These are phyloP conservation scores for Kradibia gibbosae DNA, from an alignment of 1,140 invertebrate genomes.

Conservation along the genomic window DNA sequence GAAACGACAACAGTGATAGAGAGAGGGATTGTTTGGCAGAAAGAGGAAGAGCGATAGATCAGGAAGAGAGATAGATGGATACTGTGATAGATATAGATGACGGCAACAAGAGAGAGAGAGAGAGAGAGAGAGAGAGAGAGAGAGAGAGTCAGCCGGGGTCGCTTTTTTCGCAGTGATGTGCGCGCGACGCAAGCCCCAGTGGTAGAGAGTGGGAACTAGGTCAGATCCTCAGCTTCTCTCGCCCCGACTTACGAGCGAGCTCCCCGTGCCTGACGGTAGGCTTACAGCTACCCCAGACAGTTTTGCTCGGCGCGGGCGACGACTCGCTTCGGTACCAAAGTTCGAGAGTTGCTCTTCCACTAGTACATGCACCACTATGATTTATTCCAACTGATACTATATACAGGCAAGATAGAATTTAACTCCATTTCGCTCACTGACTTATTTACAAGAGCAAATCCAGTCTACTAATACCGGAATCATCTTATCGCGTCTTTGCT, in stretches of 20 bases:
- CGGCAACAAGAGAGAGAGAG: neutral
- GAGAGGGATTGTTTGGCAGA: too few species aligned
- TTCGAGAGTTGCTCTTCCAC: neutral
- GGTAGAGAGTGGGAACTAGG: conserved; percentile 27
- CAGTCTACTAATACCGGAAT: too few species aligned
- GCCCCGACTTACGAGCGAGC: neutral
- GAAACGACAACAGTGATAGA: too few species aligned
- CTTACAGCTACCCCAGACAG: conserved; percentile 49
- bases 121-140: neutral
- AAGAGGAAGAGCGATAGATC: neutral
- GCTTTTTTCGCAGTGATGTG: conserved; percentile 13
- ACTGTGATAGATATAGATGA: too few species aligned
- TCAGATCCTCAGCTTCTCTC: conserved; percentile 14
- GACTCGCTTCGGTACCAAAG: conserved; percentile 50
- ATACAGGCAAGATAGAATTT: too few species aligned
- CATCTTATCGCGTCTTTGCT: neutral
- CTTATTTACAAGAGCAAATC: neutral
- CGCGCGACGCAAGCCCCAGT: conserved; percentile 4
- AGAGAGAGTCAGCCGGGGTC: neutral
- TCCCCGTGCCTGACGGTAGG: neutral
- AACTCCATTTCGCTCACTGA: neutral
- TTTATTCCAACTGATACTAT: neutral
- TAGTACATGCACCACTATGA: neutral
- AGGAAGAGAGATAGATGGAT: neutral
- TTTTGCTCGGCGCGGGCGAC: conserved; percentile 57